phyloP scores from a whole-genome alignment of 2,888 invertebrate genomes.

The Parascotia fuliginaria region DNA sequence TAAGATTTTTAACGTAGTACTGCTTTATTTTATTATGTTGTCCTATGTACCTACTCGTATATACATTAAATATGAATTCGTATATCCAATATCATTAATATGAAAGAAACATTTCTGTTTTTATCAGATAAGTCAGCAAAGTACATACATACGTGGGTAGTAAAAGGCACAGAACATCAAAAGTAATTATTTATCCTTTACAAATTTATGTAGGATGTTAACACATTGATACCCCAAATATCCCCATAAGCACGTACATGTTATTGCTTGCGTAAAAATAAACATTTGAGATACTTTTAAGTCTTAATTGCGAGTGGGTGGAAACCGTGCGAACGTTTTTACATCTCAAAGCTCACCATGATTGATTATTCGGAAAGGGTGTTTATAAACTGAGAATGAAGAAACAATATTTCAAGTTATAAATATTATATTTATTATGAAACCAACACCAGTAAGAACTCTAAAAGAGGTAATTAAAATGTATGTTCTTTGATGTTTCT shows the following conservation, averaged over 20 bases:
- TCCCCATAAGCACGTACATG: conserved; percentile 16
- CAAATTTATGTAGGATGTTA: conserved; percentile 15
- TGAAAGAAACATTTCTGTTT: background rate
- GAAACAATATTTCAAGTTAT: background rate
- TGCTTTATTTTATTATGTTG: too few relatives aligned
- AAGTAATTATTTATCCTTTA: conserved; percentile 24
- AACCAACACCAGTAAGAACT: too few relatives aligned
- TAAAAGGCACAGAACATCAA: conserved; percentile 4
- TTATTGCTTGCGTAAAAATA: conserved; percentile 21
- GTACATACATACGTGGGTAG: conserved; percentile 7
- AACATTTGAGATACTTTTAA: conserved; percentile 21
- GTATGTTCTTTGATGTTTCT: background rate
- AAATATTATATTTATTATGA: too few relatives aligned
- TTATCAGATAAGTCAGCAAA: background rate
- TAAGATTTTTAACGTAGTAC: too few relatives aligned
- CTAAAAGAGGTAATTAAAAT: too few relatives aligned
- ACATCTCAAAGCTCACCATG: conserved; percentile 7
- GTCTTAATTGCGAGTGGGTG: conserved; percentile 11
- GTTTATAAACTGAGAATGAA: background rate
- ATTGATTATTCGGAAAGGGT: conserved; percentile 5
- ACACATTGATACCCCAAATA: conserved; percentile 20
- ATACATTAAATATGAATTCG: too few relatives aligned
- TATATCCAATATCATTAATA: background rate
- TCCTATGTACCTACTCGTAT: too few relatives aligned
- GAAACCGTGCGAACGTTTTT: conserved; percentile 5